Evolutionary conservation across 2,888 invertebrate genomes (phyloP), one percentile per base, ranked within the genome.

Genomic region (Melinopterus prodromus): DNA sequence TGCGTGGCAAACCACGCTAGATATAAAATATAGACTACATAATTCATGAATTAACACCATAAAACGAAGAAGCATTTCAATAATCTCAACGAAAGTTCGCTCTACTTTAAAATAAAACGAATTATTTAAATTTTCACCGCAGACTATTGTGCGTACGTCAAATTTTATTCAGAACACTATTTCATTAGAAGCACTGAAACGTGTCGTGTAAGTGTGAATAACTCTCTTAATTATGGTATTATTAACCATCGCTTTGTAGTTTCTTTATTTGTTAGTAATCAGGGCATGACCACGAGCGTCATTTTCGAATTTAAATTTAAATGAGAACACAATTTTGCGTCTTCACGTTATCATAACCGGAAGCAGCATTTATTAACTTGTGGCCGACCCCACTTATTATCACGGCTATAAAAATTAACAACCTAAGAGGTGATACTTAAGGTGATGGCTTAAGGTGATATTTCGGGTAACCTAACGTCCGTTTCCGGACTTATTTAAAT

Each of bases 201-300:
- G 53, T 53, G 12, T 53, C 53, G 53, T 53, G 53, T 53, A 53
- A 53, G 53, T 53, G 53, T 53, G 53, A 53, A 53, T 53, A 53
- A 53, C 53, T 53, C 12, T 12, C 53, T 3, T 53, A 53, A 53
- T 53, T 53, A 53, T 53, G 53, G 5, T 53, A 53, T 53, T 53
- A 53, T 2, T 53, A 53, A 53, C 53, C 53, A 53, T 53, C 53
- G 12, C 53, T 53, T 53, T 53, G 53, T 53, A 53, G 53, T 53
- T 53, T 53, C 53, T 53, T 53, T 53, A 53, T 53, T 53, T 53
- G 53, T 53, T 53, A 53, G 53, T 53, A 53, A 53, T 53, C 53
- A 53, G 53, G 53, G 9, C 53, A 12, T 53, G 53, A 53, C 53
- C 53, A 12, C 53, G 12, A 53, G 53, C 53, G 12, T 53, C 9